Percentiles rank a stretch among this genome's conserved stretches.
Evolutionary conservation across 2,888 invertebrate genomes (phyloP).

Genomic region (Lampropteryx suffumata): DNA sequence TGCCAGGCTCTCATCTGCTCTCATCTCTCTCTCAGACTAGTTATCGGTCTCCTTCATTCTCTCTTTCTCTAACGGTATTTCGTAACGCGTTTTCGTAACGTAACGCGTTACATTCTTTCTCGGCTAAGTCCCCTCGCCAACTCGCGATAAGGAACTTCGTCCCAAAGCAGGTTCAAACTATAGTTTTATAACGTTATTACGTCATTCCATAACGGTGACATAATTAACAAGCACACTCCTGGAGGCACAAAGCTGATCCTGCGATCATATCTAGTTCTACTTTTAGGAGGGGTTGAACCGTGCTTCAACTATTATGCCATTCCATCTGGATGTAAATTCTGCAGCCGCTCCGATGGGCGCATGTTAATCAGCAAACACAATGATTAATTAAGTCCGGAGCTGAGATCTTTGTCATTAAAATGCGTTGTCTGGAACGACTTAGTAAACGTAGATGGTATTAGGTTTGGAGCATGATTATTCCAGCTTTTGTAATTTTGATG

Average conservation of each 20-base stretch:
- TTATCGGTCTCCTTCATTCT: no score
- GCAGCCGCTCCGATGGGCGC: conserved; percentile 57
- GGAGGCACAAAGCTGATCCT: neutral
- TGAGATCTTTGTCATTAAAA: conserved; percentile 77
- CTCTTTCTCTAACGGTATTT: no score
- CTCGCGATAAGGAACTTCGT: no score
- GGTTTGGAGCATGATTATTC: conserved; percentile 4
- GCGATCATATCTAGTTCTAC: neutral
- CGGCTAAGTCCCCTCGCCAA: no score
- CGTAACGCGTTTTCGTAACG: no score
- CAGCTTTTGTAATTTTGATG: conserved; percentile 4
- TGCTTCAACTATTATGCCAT: conserved; percentile 42
- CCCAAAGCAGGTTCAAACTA: no score
- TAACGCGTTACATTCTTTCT: no score
- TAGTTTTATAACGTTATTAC: no score
- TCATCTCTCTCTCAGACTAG: no score
- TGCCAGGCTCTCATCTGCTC: no score
- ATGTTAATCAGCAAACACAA: conserved; percentile 76
- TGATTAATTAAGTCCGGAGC: conserved; percentile 74
- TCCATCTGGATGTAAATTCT: conserved; percentile 73
- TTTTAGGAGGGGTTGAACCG: neutral
- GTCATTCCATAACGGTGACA: no score
- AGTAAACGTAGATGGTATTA: conserved; percentile 30
- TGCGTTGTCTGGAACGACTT: conserved; percentile 50
- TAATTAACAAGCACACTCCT: no score